Evolutionary conservation across 2,113 vertebrate genomes (phyloP).

Genomic region (Clarias macrocephalus): DNA sequence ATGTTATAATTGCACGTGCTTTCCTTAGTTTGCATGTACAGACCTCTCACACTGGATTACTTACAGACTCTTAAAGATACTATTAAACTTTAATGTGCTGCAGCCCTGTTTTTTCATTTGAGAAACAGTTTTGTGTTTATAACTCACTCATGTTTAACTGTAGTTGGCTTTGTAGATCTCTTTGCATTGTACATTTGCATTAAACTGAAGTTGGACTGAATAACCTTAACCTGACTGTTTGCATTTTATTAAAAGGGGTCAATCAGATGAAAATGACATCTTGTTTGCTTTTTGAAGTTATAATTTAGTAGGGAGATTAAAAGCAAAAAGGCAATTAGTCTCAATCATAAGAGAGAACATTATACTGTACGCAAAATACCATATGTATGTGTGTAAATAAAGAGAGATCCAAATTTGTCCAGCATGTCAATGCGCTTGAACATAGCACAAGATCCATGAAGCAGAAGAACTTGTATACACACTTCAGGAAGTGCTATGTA

Average conservation of each 20-base stretch:
- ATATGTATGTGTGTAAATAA: background rate
- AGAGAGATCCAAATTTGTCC: too few species aligned
- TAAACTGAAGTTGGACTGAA: slow-evolving; percentile 61
- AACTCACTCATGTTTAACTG: slow-evolving; percentile 62
- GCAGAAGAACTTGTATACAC: background rate
- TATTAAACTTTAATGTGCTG: slow-evolving; percentile 40
- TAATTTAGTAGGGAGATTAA: background rate
- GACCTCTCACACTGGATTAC: slow-evolving; percentile 58
- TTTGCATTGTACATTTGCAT: slow-evolving; percentile 73
- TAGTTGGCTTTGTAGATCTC: slow-evolving; percentile 64
- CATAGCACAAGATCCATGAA: too few species aligned
- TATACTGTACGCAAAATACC: background rate
- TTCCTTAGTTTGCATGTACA: slow-evolving; percentile 63
- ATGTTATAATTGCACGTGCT: slow-evolving; percentile 62
- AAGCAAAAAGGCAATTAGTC: background rate
- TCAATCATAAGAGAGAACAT: background rate
- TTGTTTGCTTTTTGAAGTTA: background rate
- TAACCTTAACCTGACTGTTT: slow-evolving; percentile 62
- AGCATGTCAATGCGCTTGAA: too few species aligned
- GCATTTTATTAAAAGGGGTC: slow-evolving; percentile 69
- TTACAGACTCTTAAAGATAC: slow-evolving; percentile 42
- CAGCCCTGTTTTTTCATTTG: slow-evolving; percentile 54
- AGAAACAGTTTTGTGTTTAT: slow-evolving; percentile 60
- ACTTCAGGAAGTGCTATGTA: background rate
- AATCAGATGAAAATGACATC: slow-evolving; percentile 29